Base-by-base conservation (phyloP, 2,113 vertebrate species). In the Thomomys bottae region DNA sequence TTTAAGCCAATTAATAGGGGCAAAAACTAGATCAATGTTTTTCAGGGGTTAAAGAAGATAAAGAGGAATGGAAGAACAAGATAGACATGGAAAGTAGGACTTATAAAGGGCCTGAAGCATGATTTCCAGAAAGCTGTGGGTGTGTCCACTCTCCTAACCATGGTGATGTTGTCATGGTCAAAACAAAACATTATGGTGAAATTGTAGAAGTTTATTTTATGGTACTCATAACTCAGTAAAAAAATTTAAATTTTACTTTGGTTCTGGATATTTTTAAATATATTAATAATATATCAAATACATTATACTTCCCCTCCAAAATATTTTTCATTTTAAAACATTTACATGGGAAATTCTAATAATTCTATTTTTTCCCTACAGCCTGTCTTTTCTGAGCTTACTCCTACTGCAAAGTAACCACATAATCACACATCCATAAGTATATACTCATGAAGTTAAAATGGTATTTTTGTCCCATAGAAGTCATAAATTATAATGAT, bases 351-450 rank as follows among this genome's bases (percentile, higher is more conserved):
- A 26, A 88, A 79, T 21, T 88, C 34, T n/a, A 79, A 57, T 59
- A 76, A 79, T 18, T 59, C 28, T 57, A 66, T 61, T 79, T 68
- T 94, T 94, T 83, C 78, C 84, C 20, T n/a, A 11, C 88, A 40
- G 54, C 91, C 93, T 42, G 72, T 77, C 79, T 95, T 91, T 87
- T 91, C 78, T 94, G 90, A 96, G 96, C 96, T 92, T 92, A 96
- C 96, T 97, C 90, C 87, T 86, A 15, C 87, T 92, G 76, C 66
- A 94, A 96, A 89, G 93, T 96, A 97, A 94, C 94, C 36, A 81
- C 75, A 94, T 94, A 97, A 97, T 97, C 94, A 95, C 4, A 5
- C 90, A 88, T 96, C 97, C 97, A 91, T 96, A 95, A 93, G 94
- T 95, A 97, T 97, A 97, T 80, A 94, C 70, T 94, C 83, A 90